Percentiles rank a stretch among this genome's conserved stretches.
Conservation (phyloP, 2,797 vertebrate genomes). For the Gymnopithys bicolor region DNA sequence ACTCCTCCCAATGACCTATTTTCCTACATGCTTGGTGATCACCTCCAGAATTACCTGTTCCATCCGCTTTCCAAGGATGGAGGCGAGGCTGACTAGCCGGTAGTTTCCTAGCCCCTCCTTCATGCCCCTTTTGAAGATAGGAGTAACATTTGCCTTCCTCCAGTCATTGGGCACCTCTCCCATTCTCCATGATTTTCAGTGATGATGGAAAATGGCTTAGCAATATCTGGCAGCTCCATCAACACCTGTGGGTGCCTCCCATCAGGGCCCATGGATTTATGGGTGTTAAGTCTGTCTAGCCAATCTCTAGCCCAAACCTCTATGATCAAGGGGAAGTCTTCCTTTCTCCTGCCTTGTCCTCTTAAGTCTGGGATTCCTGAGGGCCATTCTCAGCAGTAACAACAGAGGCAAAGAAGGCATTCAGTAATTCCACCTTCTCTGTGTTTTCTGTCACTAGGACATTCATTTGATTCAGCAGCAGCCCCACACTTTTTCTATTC, state of each 20-base stretch:
- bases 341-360: not conserved
- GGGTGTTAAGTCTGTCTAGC: not conserved
- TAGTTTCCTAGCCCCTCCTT: rapidly evolving
- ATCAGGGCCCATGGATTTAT: not conserved
- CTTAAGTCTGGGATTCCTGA: not conserved
- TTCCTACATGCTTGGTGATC: not conserved
- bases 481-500: not conserved
- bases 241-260: too few species aligned
- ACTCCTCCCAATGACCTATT: not conserved
- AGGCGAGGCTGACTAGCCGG: rapidly evolving
- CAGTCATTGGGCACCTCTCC: not conserved
- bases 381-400: too few species aligned
- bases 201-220: not conserved
- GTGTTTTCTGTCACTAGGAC: not conserved
- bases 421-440: not conserved
- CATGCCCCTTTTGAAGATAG: not conserved
- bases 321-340: not conserved
- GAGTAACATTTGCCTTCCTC: not conserved
- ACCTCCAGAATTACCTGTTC: not conserved
- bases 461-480: not conserved
- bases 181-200: not conserved
- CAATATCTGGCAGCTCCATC: not conserved
- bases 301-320: not conserved
- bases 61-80: not conserved
- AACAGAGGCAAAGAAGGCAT: not conserved